Evolutionary conservation across 2,113 vertebrate genomes (phyloP).

Genomic region (Cottus gobio): DNA sequence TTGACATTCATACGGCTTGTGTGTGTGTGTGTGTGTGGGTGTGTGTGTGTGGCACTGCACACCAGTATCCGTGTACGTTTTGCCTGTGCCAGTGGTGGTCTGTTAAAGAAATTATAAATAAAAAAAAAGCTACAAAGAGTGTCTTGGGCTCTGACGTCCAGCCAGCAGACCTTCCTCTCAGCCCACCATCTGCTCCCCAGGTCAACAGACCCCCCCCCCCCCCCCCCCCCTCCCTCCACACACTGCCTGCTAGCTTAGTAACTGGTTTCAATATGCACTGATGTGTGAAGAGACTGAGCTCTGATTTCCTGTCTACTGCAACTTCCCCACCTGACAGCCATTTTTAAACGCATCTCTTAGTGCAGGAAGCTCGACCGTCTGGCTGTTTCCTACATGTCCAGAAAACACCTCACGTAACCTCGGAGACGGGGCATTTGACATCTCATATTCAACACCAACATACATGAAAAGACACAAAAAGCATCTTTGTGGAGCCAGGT

Average conservation of each 20-base stretch:
- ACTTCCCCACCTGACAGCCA: conserved; percentile 10
- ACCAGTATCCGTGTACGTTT: not conserved
- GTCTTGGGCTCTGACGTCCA: conserved; percentile 62
- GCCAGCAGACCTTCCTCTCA: conserved; percentile 69
- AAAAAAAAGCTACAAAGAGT: conserved; percentile 63
- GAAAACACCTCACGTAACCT: conserved; percentile 6
- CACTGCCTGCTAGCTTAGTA: conserved; percentile 49
- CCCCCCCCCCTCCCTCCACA: not conserved
- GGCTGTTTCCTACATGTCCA: not conserved
- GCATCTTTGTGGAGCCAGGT: not conserved
- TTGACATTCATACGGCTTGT: conserved; percentile 59
- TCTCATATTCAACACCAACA: not conserved
- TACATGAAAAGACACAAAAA: not conserved
- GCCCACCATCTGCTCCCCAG: conserved; percentile 74
- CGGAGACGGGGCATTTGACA: conserved; percentile 8
- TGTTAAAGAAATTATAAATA: conserved; percentile 15
- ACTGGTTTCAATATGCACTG: conserved; percentile 62
- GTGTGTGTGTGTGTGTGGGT: conserved; percentile 12
- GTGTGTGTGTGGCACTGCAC: conserved; percentile 1
- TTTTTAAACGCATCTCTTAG: conserved; percentile 20
- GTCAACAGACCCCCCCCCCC: conserved; percentile 38
- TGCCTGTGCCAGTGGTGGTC: conserved; percentile 39
- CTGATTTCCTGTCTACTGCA: conserved; percentile 45
- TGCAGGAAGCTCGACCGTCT: not conserved
- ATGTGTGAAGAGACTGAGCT: conserved; percentile 62